Evolutionary conservation across 2,888 invertebrate species (phyloP).

Genomic region (Scaptomyza caliginosa): DNA sequence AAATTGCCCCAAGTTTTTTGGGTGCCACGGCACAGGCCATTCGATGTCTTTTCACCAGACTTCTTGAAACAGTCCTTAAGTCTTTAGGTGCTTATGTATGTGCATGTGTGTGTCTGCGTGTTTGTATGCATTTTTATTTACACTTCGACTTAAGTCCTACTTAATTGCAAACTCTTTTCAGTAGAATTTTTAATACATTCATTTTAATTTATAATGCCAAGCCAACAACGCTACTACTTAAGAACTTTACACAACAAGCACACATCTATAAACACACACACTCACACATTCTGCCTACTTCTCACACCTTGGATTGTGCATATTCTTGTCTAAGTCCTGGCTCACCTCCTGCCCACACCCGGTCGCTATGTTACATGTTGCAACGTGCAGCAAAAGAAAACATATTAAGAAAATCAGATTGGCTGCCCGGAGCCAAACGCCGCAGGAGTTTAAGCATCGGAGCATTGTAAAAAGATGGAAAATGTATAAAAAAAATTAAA

Average conservation of each 20-base stretch:
- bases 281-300: slow-evolving; percentile 37
- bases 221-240: slow-evolving; percentile 66
- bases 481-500: neutral
- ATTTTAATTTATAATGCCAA: slow-evolving; percentile 81
- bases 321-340: slow-evolving; percentile 70
- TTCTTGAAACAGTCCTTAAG: slow-evolving; percentile 31
- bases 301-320: slow-evolving; percentile 69
- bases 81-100: slow-evolving; percentile 14
- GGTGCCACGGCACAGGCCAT: slow-evolving; percentile 59
- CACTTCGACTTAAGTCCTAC: slow-evolving; percentile 79
- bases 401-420: slow-evolving; percentile 66
- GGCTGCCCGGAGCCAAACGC: slow-evolving; percentile 14
- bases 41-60: slow-evolving; percentile 60
- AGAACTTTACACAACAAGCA: slow-evolving; percentile 57
- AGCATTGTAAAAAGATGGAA: neutral
- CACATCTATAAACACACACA: slow-evolving; percentile 16
- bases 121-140: slow-evolving; percentile 72
- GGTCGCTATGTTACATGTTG: slow-evolving; percentile 4
- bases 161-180: slow-evolving; percentile 79
- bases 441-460: slow-evolving; percentile 13
- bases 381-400: slow-evolving; percentile 46
- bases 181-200: slow-evolving; percentile 81
- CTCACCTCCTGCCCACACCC: slow-evolving; percentile 20
- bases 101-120: slow-evolving; percentile 24
- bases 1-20: slow-evolving; percentile 79